Base-by-base conservation (phyloP, 1,140 invertebrate genomes). In the Drosophila punjabiensis region DNA sequence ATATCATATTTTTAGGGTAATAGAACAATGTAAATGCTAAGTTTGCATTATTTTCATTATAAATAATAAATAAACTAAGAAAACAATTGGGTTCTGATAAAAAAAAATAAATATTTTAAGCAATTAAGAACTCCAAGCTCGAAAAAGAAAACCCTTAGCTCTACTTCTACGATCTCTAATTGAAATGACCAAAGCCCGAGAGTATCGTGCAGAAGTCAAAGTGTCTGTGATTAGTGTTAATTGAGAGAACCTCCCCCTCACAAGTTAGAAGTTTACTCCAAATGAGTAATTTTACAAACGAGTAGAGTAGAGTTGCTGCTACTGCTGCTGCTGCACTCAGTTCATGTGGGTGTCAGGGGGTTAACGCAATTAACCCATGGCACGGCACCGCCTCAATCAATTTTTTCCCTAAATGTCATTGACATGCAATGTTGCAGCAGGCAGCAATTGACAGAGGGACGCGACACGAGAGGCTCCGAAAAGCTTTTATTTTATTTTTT, bases 281-380 rank as follows among this genome's bases (percentile, higher is more conserved):
- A 56, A 35, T 37, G 41, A 30, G 24, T 28, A 45, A 24, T 16
- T 33, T 14, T 13, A 43, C 32, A 62, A 74, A 24, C 13, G 4
- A 55, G 32, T 7, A 20, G n/a, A 18, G 32, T 8, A 2, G 32
- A n/a, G n/a, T n/a, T n/a, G n/a, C n/a, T n/a, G n/a, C 52, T 35
- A 5, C 4, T 33, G 16, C 50, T 33, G 45, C 18, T 47, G 47
- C 18, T 65, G 35, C 56, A 33, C 32, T 63, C 33, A 52, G 56
- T 58, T 63, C 52, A 77, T 52, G 55, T 66, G 60, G 76, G 48
- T 53, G 74, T 83, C 67, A 56, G 0, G 48, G 84, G 79, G 64
- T 84, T 84, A 88, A 87, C 68, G 63, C 75, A 84, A 83, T 87
- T 87, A 89, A 87, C 84, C 81, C 69, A 58, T 55, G 39, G 39